phyloP scores from a whole-genome alignment of 2,113 vertebrate species.

The Siniperca knerii region DNA sequence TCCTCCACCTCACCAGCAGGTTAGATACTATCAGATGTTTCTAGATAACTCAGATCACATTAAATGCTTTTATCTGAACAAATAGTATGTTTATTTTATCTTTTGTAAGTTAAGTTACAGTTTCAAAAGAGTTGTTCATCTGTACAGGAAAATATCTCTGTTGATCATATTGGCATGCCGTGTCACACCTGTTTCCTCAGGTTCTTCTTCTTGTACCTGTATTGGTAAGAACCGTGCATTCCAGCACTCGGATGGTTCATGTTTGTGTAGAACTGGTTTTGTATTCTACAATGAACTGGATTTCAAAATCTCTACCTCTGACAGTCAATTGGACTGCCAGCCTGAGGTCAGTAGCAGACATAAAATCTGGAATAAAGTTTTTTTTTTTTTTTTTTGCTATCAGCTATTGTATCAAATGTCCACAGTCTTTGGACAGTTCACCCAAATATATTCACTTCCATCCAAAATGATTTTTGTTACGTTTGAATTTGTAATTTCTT shows the following conservation, averaged over 20 bases:
- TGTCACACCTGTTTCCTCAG: conserved; percentile 69
- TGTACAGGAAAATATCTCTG: background rate
- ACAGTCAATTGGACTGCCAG: conserved; percentile 88
- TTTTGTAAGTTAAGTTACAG: background rate
- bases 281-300: conserved; percentile 89
- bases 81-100: background rate
- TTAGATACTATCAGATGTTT: conserved; percentile 57
- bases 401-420: background rate
- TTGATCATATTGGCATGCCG: background rate
- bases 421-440: background rate
- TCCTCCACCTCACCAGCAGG: conserved; percentile 88
- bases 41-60: background rate
- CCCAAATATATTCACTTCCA: background rate
- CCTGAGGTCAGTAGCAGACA: conserved; percentile 86
- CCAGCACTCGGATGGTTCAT: conserved; percentile 92
- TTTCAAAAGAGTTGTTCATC: background rate
- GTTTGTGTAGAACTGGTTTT: conserved; percentile 90
- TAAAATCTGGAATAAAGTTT: background rate
- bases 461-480: background rate
- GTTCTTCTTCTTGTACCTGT: conserved; percentile 88
- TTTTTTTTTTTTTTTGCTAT: background rate
- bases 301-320: conserved; percentile 81
- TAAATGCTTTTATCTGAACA: background rate
- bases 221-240: conserved; percentile 91
- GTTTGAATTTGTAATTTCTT: background rate